Conservation (phyloP, 2,888 invertebrate species). For the Nebria brevicollis region DNA sequence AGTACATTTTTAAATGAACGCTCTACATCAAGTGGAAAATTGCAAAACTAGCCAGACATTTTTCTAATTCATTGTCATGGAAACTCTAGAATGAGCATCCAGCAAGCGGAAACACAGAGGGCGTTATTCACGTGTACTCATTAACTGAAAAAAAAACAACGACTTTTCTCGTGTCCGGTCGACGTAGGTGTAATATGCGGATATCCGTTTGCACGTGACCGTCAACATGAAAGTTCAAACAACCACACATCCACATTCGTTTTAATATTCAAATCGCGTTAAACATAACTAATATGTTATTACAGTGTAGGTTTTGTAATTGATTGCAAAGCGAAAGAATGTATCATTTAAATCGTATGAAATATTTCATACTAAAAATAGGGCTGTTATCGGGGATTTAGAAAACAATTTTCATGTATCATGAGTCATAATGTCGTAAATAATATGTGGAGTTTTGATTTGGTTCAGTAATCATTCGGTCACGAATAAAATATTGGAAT, state of each 20-base stretch:
- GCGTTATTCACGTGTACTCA: background rate
- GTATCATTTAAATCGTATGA: background rate
- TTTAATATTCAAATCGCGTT: background rate
- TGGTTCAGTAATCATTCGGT: too few species aligned
- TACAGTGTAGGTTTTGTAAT: background rate
- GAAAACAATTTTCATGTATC: too few species aligned
- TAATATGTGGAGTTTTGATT: too few species aligned
- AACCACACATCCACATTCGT: background rate
- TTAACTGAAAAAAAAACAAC: background rate
- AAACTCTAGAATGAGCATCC: background rate
- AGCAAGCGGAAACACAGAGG: background rate
- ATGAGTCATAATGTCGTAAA: too few species aligned
- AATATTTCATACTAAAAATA: too few species aligned
- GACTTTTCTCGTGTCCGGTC: slow-evolving; percentile 3
- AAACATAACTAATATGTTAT: background rate
- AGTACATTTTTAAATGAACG: background rate
- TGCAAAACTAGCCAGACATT: background rate
- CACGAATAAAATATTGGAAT: background rate
- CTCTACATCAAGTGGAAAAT: background rate
- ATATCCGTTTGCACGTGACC: slow-evolving; percentile 41
- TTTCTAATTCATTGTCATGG: background rate
- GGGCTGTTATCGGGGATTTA: too few species aligned
- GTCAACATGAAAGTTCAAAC: slow-evolving; percentile 32
- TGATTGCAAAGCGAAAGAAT: background rate
- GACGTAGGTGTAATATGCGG: slow-evolving; percentile 15